A percentile compares a stretch with the other conserved stretches of the same genome.
Evolutionary conservation across 2,888 invertebrate genomes (phyloP).

Genomic region (Calliscelio sp.): DNA sequence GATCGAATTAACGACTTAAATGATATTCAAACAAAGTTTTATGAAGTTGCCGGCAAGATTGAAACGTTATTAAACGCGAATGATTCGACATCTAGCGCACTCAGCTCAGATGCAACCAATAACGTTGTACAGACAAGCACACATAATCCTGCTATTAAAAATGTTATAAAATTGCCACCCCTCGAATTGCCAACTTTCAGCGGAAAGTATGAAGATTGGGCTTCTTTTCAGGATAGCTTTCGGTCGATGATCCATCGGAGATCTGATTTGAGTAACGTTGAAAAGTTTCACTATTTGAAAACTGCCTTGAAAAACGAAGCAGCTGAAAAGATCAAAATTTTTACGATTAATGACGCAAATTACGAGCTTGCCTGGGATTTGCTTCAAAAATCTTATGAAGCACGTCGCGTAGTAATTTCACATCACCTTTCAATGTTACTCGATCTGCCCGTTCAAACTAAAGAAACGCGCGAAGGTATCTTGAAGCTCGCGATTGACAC

Average conservation of each 20-base stretch:
- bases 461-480: constrained; percentile 49
- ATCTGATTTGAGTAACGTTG: constrained; percentile 42
- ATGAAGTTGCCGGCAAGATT: constrained; percentile 23
- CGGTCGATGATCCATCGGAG: constrained; percentile 26
- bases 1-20: neutral
- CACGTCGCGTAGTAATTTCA: constrained; percentile 57
- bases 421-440: constrained; percentile 58
- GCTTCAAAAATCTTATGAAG: constrained; percentile 64
- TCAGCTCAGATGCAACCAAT: no score
- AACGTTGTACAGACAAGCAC: no score
- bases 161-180: constrained; percentile 50
- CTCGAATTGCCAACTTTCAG: constrained; percentile 57
- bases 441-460: constrained; percentile 41
- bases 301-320: constrained; percentile 63
- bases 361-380: constrained; percentile 61
- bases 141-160: neutral
- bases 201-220: constrained; percentile 64
- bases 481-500: constrained; percentile 61
- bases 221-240: constrained; percentile 68
- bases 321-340: constrained; percentile 42
- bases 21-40: constrained; percentile 4
- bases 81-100: no score
- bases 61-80: neutral
- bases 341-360: constrained; percentile 45
- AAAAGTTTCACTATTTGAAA: constrained; percentile 64